These are phyloP conservation scores for Butorides virescens DNA, from an alignment of 2,113 vertebrate genomes.

Conservation along the genomic window DNA sequence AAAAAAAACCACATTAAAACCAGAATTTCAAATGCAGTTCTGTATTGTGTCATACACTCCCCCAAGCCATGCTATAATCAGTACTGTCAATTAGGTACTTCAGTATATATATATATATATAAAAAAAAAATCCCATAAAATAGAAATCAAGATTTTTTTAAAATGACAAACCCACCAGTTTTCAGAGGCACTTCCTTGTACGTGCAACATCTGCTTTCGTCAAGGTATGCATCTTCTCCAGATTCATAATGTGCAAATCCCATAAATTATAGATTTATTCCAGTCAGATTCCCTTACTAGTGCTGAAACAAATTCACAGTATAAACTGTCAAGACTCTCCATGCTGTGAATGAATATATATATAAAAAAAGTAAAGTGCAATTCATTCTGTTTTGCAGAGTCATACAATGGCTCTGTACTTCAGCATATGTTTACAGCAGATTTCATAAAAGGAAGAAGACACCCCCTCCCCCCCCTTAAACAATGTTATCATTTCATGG, in stretches of 20 bases:
- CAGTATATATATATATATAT: background rate
- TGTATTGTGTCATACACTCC: background rate
- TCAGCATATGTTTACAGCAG: background rate
- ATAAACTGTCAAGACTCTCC: background rate
- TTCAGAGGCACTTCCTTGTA: background rate
- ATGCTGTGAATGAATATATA: background rate
- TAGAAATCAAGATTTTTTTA: background rate
- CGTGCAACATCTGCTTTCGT: background rate
- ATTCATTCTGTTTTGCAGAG: background rate
- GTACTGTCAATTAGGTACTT: background rate
- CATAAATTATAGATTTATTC: background rate
- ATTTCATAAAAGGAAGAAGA: background rate
- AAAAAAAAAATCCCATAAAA: background rate
- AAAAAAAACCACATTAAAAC: background rate
- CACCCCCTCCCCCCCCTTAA: background rate
- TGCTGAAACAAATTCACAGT: constrained; percentile 46
- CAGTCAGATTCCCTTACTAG: constrained; percentile 30
- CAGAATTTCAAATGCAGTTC: background rate
- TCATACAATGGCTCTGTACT: background rate
- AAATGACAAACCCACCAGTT: background rate
- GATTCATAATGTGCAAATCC: constrained; percentile 13
- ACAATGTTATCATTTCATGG: background rate
- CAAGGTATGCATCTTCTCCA: background rate
- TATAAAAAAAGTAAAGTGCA: constrained; percentile 58
- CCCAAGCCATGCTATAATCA: background rate